Conservation (phyloP, 1,140 invertebrate species). For the Centruroides vittatus region DNA sequence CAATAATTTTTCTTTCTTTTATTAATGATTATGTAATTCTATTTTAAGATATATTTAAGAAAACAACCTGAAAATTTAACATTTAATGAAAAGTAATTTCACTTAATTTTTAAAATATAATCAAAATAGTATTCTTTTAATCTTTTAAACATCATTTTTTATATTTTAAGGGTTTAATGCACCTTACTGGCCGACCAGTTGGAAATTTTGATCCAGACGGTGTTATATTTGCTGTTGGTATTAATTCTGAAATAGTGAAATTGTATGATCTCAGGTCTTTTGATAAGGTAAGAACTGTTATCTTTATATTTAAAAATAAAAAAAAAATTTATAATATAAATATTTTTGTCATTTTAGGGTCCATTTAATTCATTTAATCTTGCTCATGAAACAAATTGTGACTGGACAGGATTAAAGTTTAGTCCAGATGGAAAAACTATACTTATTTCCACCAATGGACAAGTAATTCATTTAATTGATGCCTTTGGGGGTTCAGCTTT, state of each 20-base stretch:
- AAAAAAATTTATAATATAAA: neutral
- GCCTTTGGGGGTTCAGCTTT: conserved; percentile 88
- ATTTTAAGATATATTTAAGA: too few species aligned
- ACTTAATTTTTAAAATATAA: neutral
- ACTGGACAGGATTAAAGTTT: conserved; percentile 94
- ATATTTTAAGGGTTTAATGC: conserved; percentile 60
- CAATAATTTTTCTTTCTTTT: too few species aligned
- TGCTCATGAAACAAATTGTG: conserved; percentile 71
- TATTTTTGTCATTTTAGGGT: conserved; percentile 33
- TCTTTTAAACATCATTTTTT: neutral
- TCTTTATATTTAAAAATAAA: neutral
- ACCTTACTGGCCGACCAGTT: conserved; percentile 83
- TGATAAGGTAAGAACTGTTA: conserved; percentile 49
- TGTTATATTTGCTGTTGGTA: conserved; percentile 93
- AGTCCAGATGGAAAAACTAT: conserved; percentile 95
- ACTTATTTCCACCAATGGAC: conserved; percentile 90
- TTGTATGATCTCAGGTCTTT: conserved; percentile 90
- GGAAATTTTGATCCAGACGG: conserved; percentile 98
- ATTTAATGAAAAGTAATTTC: neutral
- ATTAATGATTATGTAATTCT: too few species aligned
- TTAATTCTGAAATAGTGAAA: conserved; percentile 96
- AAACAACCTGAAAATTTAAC: neutral
- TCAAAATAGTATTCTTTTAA: too few species aligned
- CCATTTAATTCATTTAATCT: conserved; percentile 92
- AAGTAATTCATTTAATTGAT: conserved; percentile 83